Conservation (phyloP, 2,113 vertebrate genomes). For the Cygnus buccinator region DNA sequence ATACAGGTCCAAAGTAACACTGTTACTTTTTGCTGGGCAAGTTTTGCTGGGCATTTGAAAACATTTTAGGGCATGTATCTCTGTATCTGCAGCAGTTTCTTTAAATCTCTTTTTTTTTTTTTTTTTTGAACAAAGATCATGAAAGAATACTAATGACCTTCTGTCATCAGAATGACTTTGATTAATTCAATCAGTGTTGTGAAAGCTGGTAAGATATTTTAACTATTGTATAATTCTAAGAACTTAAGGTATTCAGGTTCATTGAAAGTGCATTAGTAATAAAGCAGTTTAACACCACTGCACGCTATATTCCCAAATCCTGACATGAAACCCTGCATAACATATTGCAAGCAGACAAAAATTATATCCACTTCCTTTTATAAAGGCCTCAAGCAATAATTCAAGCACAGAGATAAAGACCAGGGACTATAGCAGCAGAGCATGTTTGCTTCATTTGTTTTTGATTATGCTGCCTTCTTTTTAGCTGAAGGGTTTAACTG, state of each 20-base stretch:
- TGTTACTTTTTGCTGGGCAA: too few relatives aligned
- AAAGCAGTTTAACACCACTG: constrained; percentile 36
- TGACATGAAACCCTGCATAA: neutral
- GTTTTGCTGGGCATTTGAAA: neutral
- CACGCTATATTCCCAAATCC: neutral
- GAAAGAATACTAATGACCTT: neutral
- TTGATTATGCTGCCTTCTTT: neutral
- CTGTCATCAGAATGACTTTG: neutral
- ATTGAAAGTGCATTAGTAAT: constrained; percentile 27
- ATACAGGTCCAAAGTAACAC: neutral
- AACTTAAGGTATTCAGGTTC: constrained; percentile 23
- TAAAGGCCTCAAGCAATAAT: constrained; percentile 2
- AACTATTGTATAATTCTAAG: constrained; percentile 12
- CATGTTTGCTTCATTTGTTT: neutral
- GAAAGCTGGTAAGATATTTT: constrained; percentile 10
- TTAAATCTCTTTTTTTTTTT: neutral
- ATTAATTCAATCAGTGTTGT: constrained; percentile 39
- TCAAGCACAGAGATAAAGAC: neutral
- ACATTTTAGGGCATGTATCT: neutral
- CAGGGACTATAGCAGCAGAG: neutral
- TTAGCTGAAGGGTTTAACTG: neutral
- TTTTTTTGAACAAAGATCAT: neutral
- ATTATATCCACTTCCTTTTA: neutral
- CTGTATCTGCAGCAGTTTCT: neutral
- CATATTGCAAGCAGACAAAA: constrained; percentile 25